Percentiles rank a stretch among this genome's conserved stretches.
These are phyloP conservation scores for Paratrypauchen microcephalus DNA, from an alignment of 2,797 vertebrate species.

Conservation along the genomic window DNA sequence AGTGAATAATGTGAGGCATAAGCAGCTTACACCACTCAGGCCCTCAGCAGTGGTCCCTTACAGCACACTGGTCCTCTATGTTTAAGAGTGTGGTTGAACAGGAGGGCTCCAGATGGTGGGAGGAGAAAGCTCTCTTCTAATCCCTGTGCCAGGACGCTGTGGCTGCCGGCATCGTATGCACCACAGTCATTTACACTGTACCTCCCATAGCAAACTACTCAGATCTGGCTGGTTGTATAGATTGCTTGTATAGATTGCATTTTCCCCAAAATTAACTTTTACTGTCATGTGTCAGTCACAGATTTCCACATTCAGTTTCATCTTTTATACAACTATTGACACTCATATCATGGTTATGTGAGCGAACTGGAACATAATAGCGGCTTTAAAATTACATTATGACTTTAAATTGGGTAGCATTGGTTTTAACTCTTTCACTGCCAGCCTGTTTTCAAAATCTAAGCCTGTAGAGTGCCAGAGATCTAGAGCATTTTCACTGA, in stretches of 20 bases:
- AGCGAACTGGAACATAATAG: too few relatives aligned
- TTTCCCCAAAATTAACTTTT: neutral
- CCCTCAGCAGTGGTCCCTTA: slow-evolving; percentile 29
- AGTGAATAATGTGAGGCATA: slow-evolving; percentile 32
- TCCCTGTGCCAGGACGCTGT: slow-evolving; percentile 64
- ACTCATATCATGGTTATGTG: neutral
- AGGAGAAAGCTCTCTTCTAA: slow-evolving; percentile 73
- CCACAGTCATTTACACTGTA: slow-evolving; percentile 11
- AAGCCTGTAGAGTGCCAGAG: too few relatives aligned
- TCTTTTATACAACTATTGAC: neutral
- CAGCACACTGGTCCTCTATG: slow-evolving; percentile 20
- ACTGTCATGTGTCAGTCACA: neutral
- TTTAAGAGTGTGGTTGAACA: slow-evolving; percentile 38
- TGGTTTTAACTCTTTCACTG: too few relatives aligned
- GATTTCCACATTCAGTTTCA: neutral
- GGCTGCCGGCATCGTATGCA: slow-evolving; percentile 20
- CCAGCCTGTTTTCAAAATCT: too few relatives aligned
- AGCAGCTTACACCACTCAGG: slow-evolving; percentile 52
- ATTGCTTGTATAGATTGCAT: too few relatives aligned
- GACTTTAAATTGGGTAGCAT: too few relatives aligned
- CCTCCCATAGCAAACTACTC: slow-evolving; percentile 29
- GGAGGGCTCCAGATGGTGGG: slow-evolving; percentile 73
- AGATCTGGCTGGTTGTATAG: slow-evolving; percentile 20
- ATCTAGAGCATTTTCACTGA: too few relatives aligned
- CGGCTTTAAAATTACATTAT: neutral